Evolutionary conservation across 1,140 invertebrate genomes (phyloP), one percentile per base, ranked within the genome.

Genomic region (Phocides pigmalion): DNA sequence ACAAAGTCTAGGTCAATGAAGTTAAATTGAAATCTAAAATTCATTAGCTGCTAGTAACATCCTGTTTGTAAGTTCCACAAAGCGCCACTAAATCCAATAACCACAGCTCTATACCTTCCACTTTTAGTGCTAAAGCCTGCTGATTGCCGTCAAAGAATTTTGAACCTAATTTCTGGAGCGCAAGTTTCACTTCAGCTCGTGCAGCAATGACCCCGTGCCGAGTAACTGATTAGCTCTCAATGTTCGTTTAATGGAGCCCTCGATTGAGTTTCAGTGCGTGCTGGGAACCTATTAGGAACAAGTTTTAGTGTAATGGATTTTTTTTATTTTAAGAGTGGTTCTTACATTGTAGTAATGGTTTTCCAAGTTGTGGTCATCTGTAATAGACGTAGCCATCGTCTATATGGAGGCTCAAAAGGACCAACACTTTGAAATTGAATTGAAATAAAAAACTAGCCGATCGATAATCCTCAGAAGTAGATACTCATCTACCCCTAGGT

Each of bases 1-100:
- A 32, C 28, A 4, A 11, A 32, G 2, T 32, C n/a, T 3, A 11
- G n/a, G 9, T 11, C 3, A 49, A 4, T 28, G 20, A 20, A 49
- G 20, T 15, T 14, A 39, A 0, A 35, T 35, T 1, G 12, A 39
- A 5, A 8, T 16, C 46, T 15, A 25, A 49, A 22, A 49, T 49
- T 22, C 20, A 49, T 49, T 49, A 49, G 28, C 28, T 32, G 2
- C 9, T 32, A 32, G 9, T 5, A 32, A 49, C 20, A 49, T 49
- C 46, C 46, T 49, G 46, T 49, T 49, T 49, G 46, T 12, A 14
- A 49, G 46, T 14, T 49, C 42, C 20, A 49, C 46, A 49, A 49
- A 49, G 46, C 25, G 46, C 20, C 20, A 6, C 19, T 8, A 49
- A 49, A 49, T 49, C 46, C 46, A 49, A 49, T 49, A 49, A 49